Percentiles rank a stretch among this genome's conserved stretches.
These are phyloP conservation scores for Omphaloscelis lunosa DNA, from an alignment of 2,888 invertebrate species.

Conservation along the genomic window DNA sequence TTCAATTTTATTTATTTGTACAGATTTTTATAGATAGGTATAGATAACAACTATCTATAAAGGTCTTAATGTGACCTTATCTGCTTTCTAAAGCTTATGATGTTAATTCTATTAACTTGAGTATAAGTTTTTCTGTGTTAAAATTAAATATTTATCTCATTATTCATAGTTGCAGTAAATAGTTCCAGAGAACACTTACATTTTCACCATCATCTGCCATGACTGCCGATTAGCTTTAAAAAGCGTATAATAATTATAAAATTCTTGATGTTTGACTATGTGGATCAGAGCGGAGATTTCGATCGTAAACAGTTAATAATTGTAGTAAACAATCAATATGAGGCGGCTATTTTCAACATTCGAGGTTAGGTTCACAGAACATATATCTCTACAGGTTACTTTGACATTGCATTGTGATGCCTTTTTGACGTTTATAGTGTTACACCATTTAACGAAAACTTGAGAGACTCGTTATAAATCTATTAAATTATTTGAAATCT, in stretches of 20 bases:
- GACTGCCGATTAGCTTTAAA: not conserved
- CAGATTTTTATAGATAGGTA: too few species aligned
- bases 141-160: not conserved
- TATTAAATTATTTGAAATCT: not conserved
- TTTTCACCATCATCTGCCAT: conserved; percentile 88
- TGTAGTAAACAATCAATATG: conserved; percentile 39
- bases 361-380: too few species aligned
- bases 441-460: not conserved
- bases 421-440: not conserved
- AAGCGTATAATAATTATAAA: not conserved
- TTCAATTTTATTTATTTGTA: too few species aligned
- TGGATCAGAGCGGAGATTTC: not conserved
- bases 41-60: not conserved
- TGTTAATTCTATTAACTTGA: not conserved
- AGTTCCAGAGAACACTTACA: conserved; percentile 74
- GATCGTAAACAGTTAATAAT: not conserved
- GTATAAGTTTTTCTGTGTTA: not conserved
- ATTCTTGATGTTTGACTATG: not conserved
- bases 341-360: conserved; percentile 29
- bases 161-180: not conserved
- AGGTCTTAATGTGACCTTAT: not conserved
- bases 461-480: not conserved
- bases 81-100: not conserved
- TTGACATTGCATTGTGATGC: conserved; percentile 17
- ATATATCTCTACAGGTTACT: too few species aligned